These are phyloP conservation scores for Murina feae DNA, from an alignment of 2,113 vertebrate genomes.

Conservation along the genomic window DNA sequence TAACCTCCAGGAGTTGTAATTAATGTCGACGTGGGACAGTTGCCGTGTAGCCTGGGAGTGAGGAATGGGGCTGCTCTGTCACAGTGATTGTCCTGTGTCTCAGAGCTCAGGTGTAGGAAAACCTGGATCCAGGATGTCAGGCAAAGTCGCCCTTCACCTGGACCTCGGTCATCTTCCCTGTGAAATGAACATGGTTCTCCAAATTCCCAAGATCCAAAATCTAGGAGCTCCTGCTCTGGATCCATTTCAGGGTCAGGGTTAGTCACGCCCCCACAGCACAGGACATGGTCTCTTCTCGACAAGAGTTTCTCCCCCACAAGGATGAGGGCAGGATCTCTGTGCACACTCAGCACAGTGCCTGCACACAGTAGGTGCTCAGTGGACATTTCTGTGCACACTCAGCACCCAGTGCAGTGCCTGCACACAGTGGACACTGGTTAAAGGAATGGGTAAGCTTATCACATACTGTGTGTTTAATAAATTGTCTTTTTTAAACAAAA, in stretches of 20 bases:
- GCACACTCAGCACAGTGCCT: neutral
- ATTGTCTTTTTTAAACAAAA: neutral
- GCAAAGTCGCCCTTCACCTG: neutral
- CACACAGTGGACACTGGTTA: neutral
- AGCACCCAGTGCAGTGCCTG: neutral
- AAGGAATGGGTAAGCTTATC: neutral
- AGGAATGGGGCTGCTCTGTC: accelerated
- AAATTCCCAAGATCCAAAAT: neutral
- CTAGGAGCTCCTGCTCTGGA: neutral
- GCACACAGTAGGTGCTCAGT: neutral
- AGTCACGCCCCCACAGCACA: neutral
- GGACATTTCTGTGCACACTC: neutral
- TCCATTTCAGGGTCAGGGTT: neutral
- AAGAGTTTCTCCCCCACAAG: too few species aligned
- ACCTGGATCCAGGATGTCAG: neutral
- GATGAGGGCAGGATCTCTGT: neutral
- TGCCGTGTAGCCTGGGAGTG: neutral
- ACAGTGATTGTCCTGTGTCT: neutral
- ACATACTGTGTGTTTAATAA: neutral
- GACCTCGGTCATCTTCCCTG: neutral
- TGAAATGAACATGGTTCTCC: neutral
- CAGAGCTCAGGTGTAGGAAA: neutral
- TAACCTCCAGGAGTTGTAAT: slow-evolving; percentile 71
- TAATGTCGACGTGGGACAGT: neutral
- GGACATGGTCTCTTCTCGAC: neutral